Percentiles rank a stretch among this genome's conserved stretches.
Conservation (phyloP, 2,113 vertebrate species). For the Panurus biarmicus region DNA sequence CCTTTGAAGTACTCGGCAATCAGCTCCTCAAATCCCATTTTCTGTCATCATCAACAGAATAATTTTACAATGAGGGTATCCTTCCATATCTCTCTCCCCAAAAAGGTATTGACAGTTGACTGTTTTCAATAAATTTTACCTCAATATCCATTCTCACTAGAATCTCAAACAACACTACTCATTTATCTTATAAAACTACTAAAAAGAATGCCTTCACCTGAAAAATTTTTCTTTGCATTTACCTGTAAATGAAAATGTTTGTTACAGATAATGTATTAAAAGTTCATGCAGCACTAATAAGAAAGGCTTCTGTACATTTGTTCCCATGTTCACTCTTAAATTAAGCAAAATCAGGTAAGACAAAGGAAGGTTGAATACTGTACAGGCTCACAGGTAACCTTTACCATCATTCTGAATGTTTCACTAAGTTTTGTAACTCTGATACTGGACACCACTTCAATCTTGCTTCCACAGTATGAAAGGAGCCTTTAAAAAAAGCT, state of each 20-base stretch:
- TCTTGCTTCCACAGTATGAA: conserved; percentile 49
- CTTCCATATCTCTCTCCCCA: not conserved
- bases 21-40: not conserved
- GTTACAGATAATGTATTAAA: conserved; percentile 73
- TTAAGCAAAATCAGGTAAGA: conserved; percentile 67
- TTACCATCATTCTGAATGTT: conserved; percentile 28
- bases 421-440: conserved; percentile 58
- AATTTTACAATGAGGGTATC: not conserved
- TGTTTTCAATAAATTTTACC: conserved; percentile 64
- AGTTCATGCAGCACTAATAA: conserved; percentile 61
- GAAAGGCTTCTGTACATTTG: conserved; percentile 74
- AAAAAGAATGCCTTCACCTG: conserved; percentile 57
- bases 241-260: conserved; percentile 70
- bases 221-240: conserved; percentile 63
- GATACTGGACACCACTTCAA: conserved; percentile 58
- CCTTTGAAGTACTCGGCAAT: not conserved
- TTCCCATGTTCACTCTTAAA: conserved; percentile 64
- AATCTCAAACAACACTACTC: conserved; percentile 60
- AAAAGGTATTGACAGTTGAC: conserved; percentile 29
- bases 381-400: conserved; percentile 63
- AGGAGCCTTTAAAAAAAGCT: conserved; percentile 22
- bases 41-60: not conserved
- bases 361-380: conserved; percentile 66
- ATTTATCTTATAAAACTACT: conserved; percentile 68
- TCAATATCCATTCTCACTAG: conserved; percentile 62